Percentiles rank a stretch among this genome's conserved stretches.
Conservation (phyloP, 2,113 vertebrate genomes). For the Gasterosteus aculeatus region DNA sequence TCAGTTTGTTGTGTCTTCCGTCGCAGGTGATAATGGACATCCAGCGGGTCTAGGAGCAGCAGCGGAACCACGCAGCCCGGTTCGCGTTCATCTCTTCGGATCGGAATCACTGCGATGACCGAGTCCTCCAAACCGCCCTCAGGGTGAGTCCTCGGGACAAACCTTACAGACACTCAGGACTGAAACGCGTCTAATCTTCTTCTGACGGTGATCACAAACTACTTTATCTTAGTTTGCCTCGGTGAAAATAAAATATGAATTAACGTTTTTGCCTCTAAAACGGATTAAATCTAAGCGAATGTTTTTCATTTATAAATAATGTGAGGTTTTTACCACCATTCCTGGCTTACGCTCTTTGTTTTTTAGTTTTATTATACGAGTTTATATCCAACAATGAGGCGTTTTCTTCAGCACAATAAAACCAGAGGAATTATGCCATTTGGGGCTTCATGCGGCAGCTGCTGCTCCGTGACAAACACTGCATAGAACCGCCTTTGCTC, state of each 20-base stretch:
- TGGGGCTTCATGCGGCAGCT: background rate
- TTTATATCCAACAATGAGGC: background rate
- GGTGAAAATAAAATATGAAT: background rate
- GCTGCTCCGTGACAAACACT: background rate
- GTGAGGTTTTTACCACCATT: background rate
- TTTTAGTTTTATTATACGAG: background rate
- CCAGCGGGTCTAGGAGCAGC: constrained; percentile 33
- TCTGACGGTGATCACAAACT: background rate
- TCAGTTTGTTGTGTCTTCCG: background rate
- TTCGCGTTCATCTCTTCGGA: constrained; percentile 32
- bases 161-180: rapidly evolving
- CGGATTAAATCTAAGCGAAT: too few species aligned
- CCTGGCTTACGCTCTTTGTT: too few species aligned
- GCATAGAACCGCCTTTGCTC: background rate
- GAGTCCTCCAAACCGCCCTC: constrained; percentile 71
- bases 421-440: background rate
- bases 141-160: constrained; percentile 66
- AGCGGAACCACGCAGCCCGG: constrained; percentile 30
- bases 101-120: constrained; percentile 50
- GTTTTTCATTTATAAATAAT: background rate
- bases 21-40: constrained; percentile 59
- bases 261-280: background rate
- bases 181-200: background rate
- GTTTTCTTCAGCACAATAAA: background rate
- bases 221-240: background rate